These are phyloP conservation scores for Coregonus clupeaformis DNA, from an alignment of 2,113 vertebrate genomes.

Conservation along the genomic window DNA sequence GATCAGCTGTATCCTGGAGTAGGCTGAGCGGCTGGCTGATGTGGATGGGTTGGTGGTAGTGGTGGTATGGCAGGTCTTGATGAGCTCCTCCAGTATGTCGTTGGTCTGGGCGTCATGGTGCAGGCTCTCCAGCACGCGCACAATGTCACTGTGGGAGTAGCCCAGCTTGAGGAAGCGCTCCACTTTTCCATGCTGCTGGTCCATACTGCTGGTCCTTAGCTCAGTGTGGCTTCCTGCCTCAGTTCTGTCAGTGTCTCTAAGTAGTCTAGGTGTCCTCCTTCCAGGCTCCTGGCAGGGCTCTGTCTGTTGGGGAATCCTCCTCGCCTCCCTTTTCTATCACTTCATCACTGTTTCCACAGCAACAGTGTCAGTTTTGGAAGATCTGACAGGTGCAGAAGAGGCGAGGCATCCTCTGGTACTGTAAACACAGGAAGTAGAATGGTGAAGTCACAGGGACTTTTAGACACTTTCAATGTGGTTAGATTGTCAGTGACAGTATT, in stretches of 20 bases:
- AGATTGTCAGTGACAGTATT: conserved; percentile 12
- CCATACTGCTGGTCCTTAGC: conserved; percentile 52
- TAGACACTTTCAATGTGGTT: conserved; percentile 33
- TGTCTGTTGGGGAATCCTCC: conserved; percentile 39
- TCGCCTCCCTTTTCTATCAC: conserved; percentile 41
- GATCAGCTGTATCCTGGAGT: conserved; percentile 61
- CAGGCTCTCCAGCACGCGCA: conserved; percentile 82
- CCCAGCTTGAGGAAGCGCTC: conserved; percentile 89
- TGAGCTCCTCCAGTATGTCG: conserved; percentile 87
- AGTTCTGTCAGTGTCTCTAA: neutral
- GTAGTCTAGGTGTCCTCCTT: neutral
- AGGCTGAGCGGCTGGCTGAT: conserved; percentile 12
- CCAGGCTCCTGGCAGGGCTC: conserved; percentile 7
- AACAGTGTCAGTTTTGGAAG: conserved; percentile 54
- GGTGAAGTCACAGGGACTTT: conserved; percentile 56
- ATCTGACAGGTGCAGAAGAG: conserved; percentile 48
- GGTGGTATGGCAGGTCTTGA: conserved; percentile 78
- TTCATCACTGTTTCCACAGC: conserved; percentile 57
- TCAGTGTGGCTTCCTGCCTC: neutral
- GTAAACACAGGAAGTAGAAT: conserved; percentile 61
- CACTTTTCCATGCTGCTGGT: conserved; percentile 74
- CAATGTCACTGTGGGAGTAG: conserved; percentile 77
- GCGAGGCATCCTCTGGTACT: conserved; percentile 30
- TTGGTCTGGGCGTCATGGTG: conserved; percentile 83
- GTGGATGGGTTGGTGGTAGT: conserved; percentile 20